Evolutionary conservation across 2,113 vertebrate species (phyloP).

Genomic region (Leptocoma aspasia): DNA sequence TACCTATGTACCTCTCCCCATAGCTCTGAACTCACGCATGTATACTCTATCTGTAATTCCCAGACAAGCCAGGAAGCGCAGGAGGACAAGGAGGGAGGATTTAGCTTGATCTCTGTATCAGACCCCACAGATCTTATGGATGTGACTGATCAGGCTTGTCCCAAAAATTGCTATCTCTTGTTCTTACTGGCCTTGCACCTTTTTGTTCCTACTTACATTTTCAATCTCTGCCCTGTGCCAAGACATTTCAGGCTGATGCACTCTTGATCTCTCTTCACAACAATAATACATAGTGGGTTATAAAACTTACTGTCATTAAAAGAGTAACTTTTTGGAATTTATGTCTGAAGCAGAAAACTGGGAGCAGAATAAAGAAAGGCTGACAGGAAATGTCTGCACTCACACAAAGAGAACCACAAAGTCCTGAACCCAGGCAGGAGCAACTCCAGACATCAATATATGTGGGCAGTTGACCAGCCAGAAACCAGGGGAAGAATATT

Average conservation of each 20-base stretch:
- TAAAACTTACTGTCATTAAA: not conserved
- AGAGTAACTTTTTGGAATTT: not conserved
- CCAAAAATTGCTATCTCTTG: not conserved
- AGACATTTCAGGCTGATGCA: not conserved
- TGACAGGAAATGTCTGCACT: not conserved
- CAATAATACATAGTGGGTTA: not conserved
- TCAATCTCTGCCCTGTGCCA: not conserved
- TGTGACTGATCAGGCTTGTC: not conserved
- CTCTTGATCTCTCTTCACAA: not conserved
- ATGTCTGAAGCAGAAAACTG: not conserved
- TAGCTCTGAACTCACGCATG: not conserved
- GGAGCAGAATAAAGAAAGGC: not conserved
- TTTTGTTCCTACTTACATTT: not conserved
- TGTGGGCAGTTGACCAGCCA: not conserved
- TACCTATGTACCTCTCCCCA: fast-evolving
- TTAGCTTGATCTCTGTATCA: not conserved
- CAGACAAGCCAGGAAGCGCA: not conserved
- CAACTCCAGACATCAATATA: not conserved
- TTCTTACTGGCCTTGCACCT: not conserved
- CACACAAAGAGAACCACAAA: not conserved
- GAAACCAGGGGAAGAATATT: not conserved
- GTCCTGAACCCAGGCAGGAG: not conserved
- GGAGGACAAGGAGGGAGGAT: not conserved
- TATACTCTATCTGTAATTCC: not conserved
- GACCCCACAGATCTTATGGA: not conserved